Base-by-base conservation (phyloP, 2,888 invertebrate genomes). In the Tiliacea citrago region DNA sequence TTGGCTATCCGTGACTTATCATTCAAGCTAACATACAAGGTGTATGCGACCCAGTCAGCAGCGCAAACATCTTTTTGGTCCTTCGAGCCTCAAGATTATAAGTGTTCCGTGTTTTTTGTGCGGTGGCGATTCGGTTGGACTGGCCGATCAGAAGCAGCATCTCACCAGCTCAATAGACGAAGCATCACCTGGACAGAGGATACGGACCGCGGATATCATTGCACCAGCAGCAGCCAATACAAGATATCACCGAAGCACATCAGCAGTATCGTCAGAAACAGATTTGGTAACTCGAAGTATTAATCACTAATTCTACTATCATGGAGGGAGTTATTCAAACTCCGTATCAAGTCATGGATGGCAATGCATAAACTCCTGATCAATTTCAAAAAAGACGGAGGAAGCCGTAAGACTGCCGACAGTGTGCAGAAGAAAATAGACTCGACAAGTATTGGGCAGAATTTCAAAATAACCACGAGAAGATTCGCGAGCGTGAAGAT, bases 381-480 rank as follows among this genome's bases (percentile, higher is more conserved):
- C 16, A 42, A 42, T 16, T 42, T 9, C 7, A 61, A 29, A 42
- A 61, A 39, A 57, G 39, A n/a, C 13, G 39, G n/a, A 42, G n/a
- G 1, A 16, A 42, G n/a, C 39, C n/a, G n/a, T 39, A 61, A 39
- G 21, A 39, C n/a, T 21, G n/a, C 60, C 12, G 60, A 39, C n/a
- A 35, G n/a, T n/a, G n/a, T n/a, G 60, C 39, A 61, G n/a, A 61
- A 21, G 61, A 61, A 61, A 57, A 29, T 13, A 60, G 21, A 61
- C n/a, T 35, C 29, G 29, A 58, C 58, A 58, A 42, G 16, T 61
- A 42, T 7, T 61, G 8, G 13, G 61, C 39, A 39, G 21, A 21
- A 61, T 61, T 61, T 61, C 57, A 58, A 29, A 58, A 29, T 16
- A 29, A 58, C 57, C 18, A 57, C 57, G 16, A 57, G 57, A 57